phyloP scores from a whole-genome alignment of 1,140 invertebrate genomes.

The Dendroctonus ponderosae region DNA sequence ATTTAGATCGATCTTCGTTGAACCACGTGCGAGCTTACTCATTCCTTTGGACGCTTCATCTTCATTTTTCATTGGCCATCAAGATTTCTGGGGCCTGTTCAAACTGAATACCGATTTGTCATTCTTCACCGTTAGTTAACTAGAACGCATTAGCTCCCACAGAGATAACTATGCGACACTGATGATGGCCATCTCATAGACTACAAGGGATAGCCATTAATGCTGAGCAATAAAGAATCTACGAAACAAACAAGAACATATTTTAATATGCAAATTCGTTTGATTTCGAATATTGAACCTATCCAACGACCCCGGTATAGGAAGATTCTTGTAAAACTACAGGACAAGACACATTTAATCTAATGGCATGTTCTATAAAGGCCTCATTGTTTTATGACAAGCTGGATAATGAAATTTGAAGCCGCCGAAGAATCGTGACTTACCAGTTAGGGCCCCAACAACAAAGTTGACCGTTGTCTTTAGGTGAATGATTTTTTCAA shows the following conservation, averaged over 20 bases:
- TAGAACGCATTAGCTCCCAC: background rate
- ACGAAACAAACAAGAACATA: no score
- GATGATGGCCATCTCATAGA: no score
- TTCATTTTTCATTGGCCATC: slow-evolving; percentile 34
- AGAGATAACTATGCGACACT: no score
- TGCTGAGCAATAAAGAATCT: no score
- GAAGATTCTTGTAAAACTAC: background rate
- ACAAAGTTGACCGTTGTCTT: slow-evolving; percentile 1
- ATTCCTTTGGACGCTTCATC: slow-evolving; percentile 22
- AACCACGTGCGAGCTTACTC: slow-evolving; percentile 10
- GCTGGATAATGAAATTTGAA: slow-evolving; percentile 33
- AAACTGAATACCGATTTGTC: slow-evolving; percentile 31
- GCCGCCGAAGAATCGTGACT: slow-evolving; percentile 25
- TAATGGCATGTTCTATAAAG: slow-evolving; percentile 28
- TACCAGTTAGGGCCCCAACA: slow-evolving; percentile 18
- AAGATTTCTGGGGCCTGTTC: slow-evolving; percentile 23
- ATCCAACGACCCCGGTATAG: slow-evolving; percentile 6
- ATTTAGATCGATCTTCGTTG: background rate
- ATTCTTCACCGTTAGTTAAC: slow-evolving; percentile 18
- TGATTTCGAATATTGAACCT: background rate
- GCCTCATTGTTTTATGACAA: slow-evolving; percentile 32
- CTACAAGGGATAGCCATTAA: no score
- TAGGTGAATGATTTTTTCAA: background rate
- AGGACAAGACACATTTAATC: slow-evolving; percentile 27
- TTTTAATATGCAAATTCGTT: no score